A percentile compares a stretch with the other conserved stretches of the same genome.
Conservation (phyloP, 2,113 vertebrate genomes). For the Lathamus discolor region DNA sequence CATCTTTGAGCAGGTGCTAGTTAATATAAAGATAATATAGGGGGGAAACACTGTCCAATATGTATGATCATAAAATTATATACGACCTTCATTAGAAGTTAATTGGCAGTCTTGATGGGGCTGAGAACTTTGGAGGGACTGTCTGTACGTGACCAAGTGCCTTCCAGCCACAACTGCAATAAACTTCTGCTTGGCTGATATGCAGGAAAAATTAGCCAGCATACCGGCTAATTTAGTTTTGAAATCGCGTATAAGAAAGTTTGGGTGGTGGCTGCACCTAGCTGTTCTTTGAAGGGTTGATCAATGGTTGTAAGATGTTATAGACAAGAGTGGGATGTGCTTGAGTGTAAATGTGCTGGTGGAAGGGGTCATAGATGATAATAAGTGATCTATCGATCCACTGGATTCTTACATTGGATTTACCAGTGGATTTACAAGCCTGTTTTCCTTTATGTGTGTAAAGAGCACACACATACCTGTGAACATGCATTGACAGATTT, state of each 20-base stretch:
- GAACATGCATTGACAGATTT: accelerated
- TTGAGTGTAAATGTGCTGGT: not conserved
- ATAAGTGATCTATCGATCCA: accelerated
- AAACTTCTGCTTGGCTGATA: not conserved
- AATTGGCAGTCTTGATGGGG: not conserved
- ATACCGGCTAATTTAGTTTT: accelerated
- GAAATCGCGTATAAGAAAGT: not conserved
- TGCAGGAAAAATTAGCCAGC: not conserved
- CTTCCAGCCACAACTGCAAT: not conserved
- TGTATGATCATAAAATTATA: not conserved
- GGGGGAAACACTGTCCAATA: not conserved
- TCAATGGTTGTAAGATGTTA: not conserved
- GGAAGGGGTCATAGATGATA: not conserved
- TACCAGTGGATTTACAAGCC: not conserved
- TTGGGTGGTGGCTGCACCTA: accelerated
- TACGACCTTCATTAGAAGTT: not conserved
- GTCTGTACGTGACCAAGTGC: not conserved
- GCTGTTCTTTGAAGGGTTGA: not conserved
- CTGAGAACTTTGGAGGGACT: not conserved
- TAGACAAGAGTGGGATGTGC: not conserved
- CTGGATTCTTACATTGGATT: not conserved
- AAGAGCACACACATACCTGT: accelerated
- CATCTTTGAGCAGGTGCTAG: not conserved
- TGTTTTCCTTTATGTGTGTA: accelerated
- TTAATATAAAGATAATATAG: not conserved